Base-by-base conservation (phyloP, 2,797 vertebrate genomes). In the Mormyrops boulengeri region DNA sequence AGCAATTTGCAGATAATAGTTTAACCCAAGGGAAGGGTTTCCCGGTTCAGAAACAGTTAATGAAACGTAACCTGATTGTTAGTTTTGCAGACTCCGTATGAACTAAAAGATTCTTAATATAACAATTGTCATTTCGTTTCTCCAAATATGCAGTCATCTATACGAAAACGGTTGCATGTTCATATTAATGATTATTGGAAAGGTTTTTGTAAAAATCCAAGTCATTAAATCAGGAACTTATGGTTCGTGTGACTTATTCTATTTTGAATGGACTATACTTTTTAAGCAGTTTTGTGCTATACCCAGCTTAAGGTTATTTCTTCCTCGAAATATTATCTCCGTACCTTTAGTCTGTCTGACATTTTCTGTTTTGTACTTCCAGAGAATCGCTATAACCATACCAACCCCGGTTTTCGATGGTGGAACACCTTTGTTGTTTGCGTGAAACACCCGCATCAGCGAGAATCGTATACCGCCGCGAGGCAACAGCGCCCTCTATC, bases 401-500 rank as follows among this genome's bases (percentile, higher is more conserved):
- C 7, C 19, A 41, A 41, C 3, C 34, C 26, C 11, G 66, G 12
- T 9, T 82, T 47, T 41, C 14, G 38, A n/a, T 47, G 41, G 7
- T 47, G 77, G 41, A 82, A n/a, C 6, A 44, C 19, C 19, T 44
- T 44, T 82, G 5, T 77, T 41, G 19, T 82, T 44, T 47, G 77
- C 44, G 77, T 8, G 41, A 82, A 82, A 47, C 41, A n/a, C 44
- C n/a, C 19, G 77, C 77, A n/a, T 44, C 41, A 82, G 77, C 7
- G 38, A 82, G 41, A 44, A 82, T 47, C 77, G 41, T n/a, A n/a
- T 82, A 82, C 2, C 9, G 52, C 14, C 86, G 30, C 86, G 19
- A 60, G 30, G 26, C 86, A 88, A 88, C 53, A 88, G 86, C 86
- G 86, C 86, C 86, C 86, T 88, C 86, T 88, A 6, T 55, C 53